Base-by-base conservation (phyloP, 1,140 invertebrate species). In the Hestina assimilis region DNA sequence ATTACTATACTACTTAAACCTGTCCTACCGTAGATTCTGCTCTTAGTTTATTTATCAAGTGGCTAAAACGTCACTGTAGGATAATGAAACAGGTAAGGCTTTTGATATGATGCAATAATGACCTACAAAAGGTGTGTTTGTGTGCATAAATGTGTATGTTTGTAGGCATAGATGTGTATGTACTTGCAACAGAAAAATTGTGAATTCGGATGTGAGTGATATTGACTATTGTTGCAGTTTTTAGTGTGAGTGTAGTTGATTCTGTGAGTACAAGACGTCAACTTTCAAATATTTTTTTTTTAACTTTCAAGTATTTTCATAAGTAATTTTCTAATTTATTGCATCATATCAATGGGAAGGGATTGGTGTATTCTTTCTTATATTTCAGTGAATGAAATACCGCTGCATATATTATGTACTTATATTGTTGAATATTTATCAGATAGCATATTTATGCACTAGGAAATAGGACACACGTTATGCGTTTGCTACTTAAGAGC, bases 341-440 rank as follows among this genome's bases (percentile, higher is more conserved):
- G 57, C 57, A 29, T 59, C 50, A 53, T 53, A 41, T 45, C 43
- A 53, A 38, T 53, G 11, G 57, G 43, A 14, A 28, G 6, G 23
- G 38, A 19, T 11, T 56, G 21, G 28, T 55, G 19, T 43, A 15
- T 54, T 54, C 0, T 19, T 38, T 42, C 33, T 41, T 57, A 15
- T 11, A 19, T 12, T 40, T 50, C 17, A 29, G 43, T 2, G 6
- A 43, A 40, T 21, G 21, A n/a, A 14, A 53, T 28, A 23, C 28
- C 14, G 14, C 23, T 33, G 24, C 51, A 43, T 23, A 21, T 38
- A 57, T 33, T 38, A 50, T 48, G 46, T 48, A 48, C 35, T 11
- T 48, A 58, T 19, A 42, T 46, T 47, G 57, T 59, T 53, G 31
- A 53, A 47, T 53, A 35, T 59, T 53, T 59, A 43, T 51, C 33